Conservation (phyloP, 2,888 invertebrate genomes). For the Andrena fulva region DNA sequence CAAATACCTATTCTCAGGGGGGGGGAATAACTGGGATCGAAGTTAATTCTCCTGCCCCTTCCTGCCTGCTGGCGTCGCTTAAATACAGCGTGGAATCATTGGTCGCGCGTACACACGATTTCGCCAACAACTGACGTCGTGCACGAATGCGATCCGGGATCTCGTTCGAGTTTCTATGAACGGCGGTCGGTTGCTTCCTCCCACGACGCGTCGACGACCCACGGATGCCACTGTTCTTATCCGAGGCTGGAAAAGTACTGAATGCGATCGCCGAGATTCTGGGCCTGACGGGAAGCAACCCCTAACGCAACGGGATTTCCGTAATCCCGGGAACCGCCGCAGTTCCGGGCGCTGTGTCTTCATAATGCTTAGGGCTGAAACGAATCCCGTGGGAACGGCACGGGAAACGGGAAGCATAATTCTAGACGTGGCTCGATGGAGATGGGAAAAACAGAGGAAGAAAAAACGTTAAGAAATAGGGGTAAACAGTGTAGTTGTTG, state of each 20-base stretch:
- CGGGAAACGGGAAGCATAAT: neutral
- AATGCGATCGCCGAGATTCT: no score
- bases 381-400: neutral
- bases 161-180: neutral
- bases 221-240: neutral
- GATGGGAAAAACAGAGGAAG: neutral
- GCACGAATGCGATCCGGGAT: neutral
- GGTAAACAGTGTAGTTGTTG: no score
- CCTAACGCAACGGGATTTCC: no score
- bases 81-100: slow-evolving; percentile 36
- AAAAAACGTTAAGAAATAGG: no score
- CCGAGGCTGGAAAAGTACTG: no score
- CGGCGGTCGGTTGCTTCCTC: neutral
- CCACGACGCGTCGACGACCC: neutral
- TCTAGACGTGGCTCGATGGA: neutral
- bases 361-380: neutral
- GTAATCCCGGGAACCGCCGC: no score
- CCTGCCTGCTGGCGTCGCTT: neutral
- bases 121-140: slow-evolving; percentile 26
- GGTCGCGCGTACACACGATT: slow-evolving; percentile 33
- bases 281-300: no score
- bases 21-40: slow-evolving; percentile 52
- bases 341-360: no score
- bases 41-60: slow-evolving; percentile 52
- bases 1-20: slow-evolving; percentile 50